phyloP scores from a whole-genome alignment of 2,888 invertebrate genomes.

The Melanargia galathea region DNA sequence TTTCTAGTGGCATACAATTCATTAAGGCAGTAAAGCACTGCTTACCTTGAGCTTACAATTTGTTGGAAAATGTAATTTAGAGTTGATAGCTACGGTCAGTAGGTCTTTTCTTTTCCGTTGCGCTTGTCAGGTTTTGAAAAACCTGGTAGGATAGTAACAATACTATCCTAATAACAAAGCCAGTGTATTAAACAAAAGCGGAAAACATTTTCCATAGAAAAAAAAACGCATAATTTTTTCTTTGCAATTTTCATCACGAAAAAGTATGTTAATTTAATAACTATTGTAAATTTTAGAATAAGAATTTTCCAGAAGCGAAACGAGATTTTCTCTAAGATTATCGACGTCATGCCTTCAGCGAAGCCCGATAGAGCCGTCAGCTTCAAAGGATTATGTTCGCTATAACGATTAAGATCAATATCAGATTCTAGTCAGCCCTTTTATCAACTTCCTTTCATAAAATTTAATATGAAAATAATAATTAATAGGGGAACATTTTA shows the following conservation, averaged over 20 bases:
- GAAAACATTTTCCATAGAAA: no score
- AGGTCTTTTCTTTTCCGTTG: no score
- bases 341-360: slow-evolving; percentile 24
- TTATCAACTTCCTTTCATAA: slow-evolving; percentile 7
- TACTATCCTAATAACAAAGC: no score
- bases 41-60: no score
- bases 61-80: no score
- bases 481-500: background rate
- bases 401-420: slow-evolving; percentile 23
- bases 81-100: no score
- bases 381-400: slow-evolving; percentile 25
- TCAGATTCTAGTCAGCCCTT: slow-evolving; percentile 15
- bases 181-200: no score
- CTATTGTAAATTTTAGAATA: slow-evolving; percentile 14
- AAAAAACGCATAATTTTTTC: no score
- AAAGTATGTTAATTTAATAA: slow-evolving; percentile 3
- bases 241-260: background rate
- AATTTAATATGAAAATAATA: slow-evolving; percentile 10
- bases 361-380: slow-evolving; percentile 28
- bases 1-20: no score
- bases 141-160: no score
- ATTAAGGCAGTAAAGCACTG: no score
- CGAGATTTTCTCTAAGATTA: slow-evolving; percentile 26
- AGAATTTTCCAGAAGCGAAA: slow-evolving; percentile 21
- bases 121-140: no score